These are phyloP conservation scores for Hypotaenidia okinawae DNA, from an alignment of 2,797 vertebrate species.

Conservation along the genomic window DNA sequence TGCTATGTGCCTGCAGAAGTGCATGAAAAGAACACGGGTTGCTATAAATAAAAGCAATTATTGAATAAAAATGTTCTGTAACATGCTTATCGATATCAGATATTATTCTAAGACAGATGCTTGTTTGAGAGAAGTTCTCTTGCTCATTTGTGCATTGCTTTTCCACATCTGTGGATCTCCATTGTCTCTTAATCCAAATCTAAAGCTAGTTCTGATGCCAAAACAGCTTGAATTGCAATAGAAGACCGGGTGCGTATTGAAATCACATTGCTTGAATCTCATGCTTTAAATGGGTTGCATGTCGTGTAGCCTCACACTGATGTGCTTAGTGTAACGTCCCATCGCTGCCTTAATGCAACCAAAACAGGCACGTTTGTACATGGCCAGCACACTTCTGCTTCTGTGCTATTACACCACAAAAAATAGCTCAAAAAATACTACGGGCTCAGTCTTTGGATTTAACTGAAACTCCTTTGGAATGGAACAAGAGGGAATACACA, in stretches of 20 bases:
- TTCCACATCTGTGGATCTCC: background rate
- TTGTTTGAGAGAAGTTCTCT: background rate
- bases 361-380: background rate
- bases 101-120: background rate
- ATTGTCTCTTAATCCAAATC: constrained; percentile 3
- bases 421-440: constrained; percentile 28
- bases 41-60: constrained; percentile 29
- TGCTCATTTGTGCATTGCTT: background rate
- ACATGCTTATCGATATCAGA: background rate
- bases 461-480: background rate
- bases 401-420: background rate
- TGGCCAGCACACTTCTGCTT: background rate
- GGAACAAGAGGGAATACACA: background rate
- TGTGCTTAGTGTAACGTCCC: background rate
- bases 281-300: background rate
- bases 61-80: background rate
- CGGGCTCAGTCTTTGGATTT: background rate
- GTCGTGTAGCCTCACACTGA: background rate
- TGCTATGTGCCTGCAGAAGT: background rate
- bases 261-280: background rate
- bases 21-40: background rate
- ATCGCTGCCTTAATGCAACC: background rate
- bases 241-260: background rate
- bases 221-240: background rate
- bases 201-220: constrained; percentile 25